Conservation (phyloP, 2,888 invertebrate genomes). For the Tachystola acroxantha region DNA sequence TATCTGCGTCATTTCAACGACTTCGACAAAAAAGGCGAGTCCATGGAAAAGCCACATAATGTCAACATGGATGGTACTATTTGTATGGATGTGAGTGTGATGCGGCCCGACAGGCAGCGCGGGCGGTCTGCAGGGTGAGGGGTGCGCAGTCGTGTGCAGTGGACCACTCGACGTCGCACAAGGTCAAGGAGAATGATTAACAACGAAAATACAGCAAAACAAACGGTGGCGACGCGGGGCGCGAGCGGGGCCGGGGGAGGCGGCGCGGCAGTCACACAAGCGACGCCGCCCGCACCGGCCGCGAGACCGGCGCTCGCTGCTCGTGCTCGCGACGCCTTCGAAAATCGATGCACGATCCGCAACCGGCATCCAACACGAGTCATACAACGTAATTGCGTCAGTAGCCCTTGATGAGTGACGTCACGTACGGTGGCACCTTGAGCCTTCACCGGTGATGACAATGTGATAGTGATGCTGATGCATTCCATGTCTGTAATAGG, state of each 20-base stretch:
- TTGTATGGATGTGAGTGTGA: conserved; percentile 29
- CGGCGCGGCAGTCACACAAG: conserved; percentile 67
- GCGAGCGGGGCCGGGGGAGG: conserved; percentile 30
- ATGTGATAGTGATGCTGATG: conserved; percentile 49
- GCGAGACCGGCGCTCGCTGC: conserved; percentile 59
- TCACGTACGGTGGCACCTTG: conserved; percentile 45
- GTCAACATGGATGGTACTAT: conserved; percentile 28
- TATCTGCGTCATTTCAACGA: too few relatives aligned
- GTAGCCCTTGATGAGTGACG: conserved; percentile 44
- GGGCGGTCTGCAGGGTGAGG: conserved; percentile 61
- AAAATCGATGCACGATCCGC: conserved; percentile 76
- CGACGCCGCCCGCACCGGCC: conserved; percentile 68
- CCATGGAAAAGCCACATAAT: conserved; percentile 26
- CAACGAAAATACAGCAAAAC: conserved; percentile 79
- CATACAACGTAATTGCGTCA: conserved; percentile 52
- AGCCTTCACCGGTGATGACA: conserved; percentile 33
- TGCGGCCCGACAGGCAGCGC: conserved; percentile 58
- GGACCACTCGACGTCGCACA: conserved; percentile 77
- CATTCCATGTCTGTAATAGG: conserved; percentile 29
- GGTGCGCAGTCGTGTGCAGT: conserved; percentile 75
- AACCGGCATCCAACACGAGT: conserved; percentile 56
- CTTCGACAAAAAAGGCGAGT: conserved; percentile 15
- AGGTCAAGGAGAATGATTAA: conserved; percentile 80
- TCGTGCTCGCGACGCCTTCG: conserved; percentile 63
- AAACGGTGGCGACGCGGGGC: conserved; percentile 67